Evolutionary conservation across 2,797 vertebrate species (phyloP), one percentile per base, ranked within the genome.

Genomic region (Pygocentrus nattereri): DNA sequence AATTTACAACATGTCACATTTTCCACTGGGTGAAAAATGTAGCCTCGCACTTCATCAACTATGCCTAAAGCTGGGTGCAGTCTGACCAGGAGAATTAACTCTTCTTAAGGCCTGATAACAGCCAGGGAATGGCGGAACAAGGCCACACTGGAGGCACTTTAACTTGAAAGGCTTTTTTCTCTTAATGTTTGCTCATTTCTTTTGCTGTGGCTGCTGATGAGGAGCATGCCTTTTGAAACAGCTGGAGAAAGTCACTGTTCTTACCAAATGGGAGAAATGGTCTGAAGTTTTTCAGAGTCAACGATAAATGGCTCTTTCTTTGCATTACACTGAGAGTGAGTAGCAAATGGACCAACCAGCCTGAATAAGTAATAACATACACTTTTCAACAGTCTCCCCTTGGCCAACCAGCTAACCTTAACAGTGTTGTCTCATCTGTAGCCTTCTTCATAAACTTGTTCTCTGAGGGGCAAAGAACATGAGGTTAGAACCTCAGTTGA

Each of bases 141-240:
- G 67, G 68, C 76, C 54, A 73, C 73, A 76, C 72, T 31, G 74
- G 61, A 56, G 56, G 67, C 68, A 75, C 58, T 79, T 85, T 41
- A 62, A 67, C 76, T 78, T 89, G 27, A 92, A 91, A 86, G 80
- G 72, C 79, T 87, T 38, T 83, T 72, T 81, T 81, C 85, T 88
- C 80, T 4, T 54, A 23, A 27, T 52, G 10, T n/a, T 79, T 27
- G 30, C 69, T 80, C 67, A 74, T 86, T 86, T 88, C 21, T 79
- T 79, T 82, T 54, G 76, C 67, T 70, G 62, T 85, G 56, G 86
- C 88, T 84, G 83, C 84, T 86, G 84, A 89, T 88, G 87, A 78
- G 79, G 88, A 88, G 85, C 88, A 85, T 83, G 83, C 64, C 78
- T 90, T 88, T 81, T 78, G 87, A 85, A 86, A 81, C 88, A 91